phyloP scores from a whole-genome alignment of 2,888 invertebrate genomes.

The Drosophila parthenogenetica region DNA sequence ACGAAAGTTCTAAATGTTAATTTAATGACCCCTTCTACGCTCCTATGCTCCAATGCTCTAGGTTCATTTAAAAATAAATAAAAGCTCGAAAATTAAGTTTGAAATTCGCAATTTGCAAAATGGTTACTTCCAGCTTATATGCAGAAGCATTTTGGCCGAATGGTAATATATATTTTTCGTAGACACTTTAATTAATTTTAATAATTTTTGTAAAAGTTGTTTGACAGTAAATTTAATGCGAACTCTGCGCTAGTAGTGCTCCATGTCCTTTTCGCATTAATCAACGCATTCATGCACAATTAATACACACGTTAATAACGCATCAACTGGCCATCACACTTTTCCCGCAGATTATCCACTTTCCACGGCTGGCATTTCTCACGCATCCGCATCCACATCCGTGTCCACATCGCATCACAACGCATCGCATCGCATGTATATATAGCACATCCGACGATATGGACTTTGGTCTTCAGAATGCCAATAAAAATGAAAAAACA shows the following conservation, averaged over 20 bases:
- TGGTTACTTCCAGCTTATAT: too few relatives aligned
- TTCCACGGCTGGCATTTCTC: conserved; percentile 28
- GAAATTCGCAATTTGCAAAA: neutral
- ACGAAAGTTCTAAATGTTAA: conserved; percentile 60
- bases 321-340: conserved; percentile 55
- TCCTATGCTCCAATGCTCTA: neutral
- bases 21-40: conserved; percentile 58
- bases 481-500: conserved; percentile 4
- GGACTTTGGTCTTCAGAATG: conserved; percentile 14
- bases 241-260: neutral
- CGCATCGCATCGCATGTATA: neutral
- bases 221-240: conserved; percentile 36
- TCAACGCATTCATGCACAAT: conserved; percentile 67
- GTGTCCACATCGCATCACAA: too few relatives aligned
- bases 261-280: conserved; percentile 52
- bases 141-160: too few relatives aligned
- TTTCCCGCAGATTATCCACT: conserved; percentile 22
- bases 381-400: conserved; percentile 2
- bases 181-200: conserved; percentile 26
- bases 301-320: conserved; percentile 75
- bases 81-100: conserved; percentile 12
- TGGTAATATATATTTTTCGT: conserved; percentile 15
- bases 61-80: conserved; percentile 2
- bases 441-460: conserved; percentile 11
- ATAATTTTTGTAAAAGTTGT: conserved; percentile 18